Evolutionary conservation across 2,888 invertebrate genomes (phyloP).

Genomic region (Acronicta alni): DNA sequence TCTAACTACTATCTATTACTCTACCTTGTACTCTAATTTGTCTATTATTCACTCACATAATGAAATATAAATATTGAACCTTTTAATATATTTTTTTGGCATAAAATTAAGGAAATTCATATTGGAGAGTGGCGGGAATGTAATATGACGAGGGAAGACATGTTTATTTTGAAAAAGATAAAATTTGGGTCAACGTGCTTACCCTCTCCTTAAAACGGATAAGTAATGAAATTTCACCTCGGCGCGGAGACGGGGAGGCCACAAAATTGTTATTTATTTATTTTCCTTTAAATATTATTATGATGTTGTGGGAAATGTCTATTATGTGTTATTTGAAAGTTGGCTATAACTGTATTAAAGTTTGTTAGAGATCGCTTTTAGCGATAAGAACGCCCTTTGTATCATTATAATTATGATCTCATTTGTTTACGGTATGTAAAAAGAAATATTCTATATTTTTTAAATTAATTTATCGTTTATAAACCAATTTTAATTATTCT

Average conservation of each 20-base stretch:
- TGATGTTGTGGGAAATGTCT: background rate
- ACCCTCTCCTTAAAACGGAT: conserved; percentile 58
- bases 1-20: too few species aligned
- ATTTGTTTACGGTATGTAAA: too few species aligned
- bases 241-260: conserved; percentile 11
- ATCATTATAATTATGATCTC: too few species aligned
- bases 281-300: conserved; percentile 48
- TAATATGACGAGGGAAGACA: conserved; percentile 53
- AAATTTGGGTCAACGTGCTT: conserved; percentile 61
- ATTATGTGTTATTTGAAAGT: background rate
- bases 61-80: conserved; percentile 2
- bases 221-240: conserved; percentile 65
- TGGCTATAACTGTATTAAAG: too few species aligned
- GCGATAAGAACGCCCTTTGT: too few species aligned
- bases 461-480: too few species aligned
- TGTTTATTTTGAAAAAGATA: conserved; percentile 59
- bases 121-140: conserved; percentile 37
- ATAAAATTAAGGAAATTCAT: conserved; percentile 48
- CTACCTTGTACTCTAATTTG: too few species aligned
- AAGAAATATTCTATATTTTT: too few species aligned
- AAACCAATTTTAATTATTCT: too few species aligned
- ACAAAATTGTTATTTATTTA: conserved; percentile 55
- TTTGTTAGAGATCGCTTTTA: too few species aligned
- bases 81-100: conserved; percentile 34
- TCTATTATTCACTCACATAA: too few species aligned